These are phyloP conservation scores for Epirrita christyi DNA, from an alignment of 2,888 invertebrate genomes.

Conservation along the genomic window DNA sequence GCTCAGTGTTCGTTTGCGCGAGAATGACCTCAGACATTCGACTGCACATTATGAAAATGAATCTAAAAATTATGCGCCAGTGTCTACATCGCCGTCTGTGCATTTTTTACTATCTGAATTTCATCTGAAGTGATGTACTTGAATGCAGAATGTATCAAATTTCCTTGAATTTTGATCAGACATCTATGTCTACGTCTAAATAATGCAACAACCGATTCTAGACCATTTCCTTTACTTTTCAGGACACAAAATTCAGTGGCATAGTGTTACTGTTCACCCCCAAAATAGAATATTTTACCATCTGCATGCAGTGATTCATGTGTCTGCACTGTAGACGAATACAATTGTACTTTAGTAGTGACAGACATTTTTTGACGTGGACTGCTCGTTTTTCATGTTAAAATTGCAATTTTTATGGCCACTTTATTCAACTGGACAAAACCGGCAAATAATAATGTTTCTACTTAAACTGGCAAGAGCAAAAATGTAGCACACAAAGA, in stretches of 20 bases:
- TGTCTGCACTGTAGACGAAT: slow-evolving; percentile 80
- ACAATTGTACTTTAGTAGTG: slow-evolving; percentile 62
- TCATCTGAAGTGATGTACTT: slow-evolving; percentile 74
- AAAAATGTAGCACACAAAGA: slow-evolving; percentile 4
- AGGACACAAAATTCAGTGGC: slow-evolving; percentile 44
- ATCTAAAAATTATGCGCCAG: slow-evolving; percentile 79
- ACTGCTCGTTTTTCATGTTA: slow-evolving; percentile 54
- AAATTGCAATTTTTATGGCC: slow-evolving; percentile 43
- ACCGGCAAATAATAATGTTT: slow-evolving; percentile 22
- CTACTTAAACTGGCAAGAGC: slow-evolving; percentile 6
- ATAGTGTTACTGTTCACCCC: slow-evolving; percentile 56
- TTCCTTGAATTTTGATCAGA: slow-evolving; percentile 83
- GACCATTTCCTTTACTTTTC: slow-evolving; percentile 12
- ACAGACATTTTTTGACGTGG: slow-evolving; percentile 53
- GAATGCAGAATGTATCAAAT: slow-evolving; percentile 78
- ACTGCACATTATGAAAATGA: slow-evolving; percentile 82
- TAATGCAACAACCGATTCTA: slow-evolving; percentile 48
- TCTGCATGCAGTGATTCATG: slow-evolving; percentile 78
- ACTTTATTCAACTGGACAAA: slow-evolving; percentile 37
- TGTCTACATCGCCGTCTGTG: slow-evolving; percentile 70
- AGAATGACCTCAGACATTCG: slow-evolving; percentile 71
- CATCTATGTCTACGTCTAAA: slow-evolving; percentile 62
- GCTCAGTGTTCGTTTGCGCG: slow-evolving; percentile 34
- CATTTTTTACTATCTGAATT: slow-evolving; percentile 80
- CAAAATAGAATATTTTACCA: slow-evolving; percentile 66